A percentile compares a stretch with the other conserved stretches of the same genome.
Evolutionary conservation across 1,140 invertebrate genomes (phyloP).

Genomic region (Antheraea pernyi): DNA sequence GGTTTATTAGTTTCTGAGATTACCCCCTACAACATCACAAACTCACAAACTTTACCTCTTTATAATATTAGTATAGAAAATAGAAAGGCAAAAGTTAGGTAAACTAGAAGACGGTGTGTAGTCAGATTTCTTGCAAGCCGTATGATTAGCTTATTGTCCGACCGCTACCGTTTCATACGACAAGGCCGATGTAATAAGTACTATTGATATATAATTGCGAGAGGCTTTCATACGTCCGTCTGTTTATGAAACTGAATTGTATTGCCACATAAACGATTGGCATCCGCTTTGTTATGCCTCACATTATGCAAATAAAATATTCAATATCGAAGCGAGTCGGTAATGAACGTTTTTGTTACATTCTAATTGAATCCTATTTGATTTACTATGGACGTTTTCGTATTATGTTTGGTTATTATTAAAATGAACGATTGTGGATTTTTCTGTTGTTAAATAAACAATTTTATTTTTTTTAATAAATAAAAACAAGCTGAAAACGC

Average conservation of each 20-base stretch:
- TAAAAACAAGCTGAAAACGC: no score
- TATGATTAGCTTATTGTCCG: slow-evolving; percentile 67
- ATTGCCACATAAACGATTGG: slow-evolving; percentile 29
- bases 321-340: slow-evolving; percentile 14
- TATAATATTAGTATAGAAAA: not conserved
- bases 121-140: slow-evolving; percentile 39
- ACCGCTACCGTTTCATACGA: slow-evolving; percentile 62
- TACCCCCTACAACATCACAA: no score
- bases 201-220: slow-evolving; percentile 50
- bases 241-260: slow-evolving; percentile 26
- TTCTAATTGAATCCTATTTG: not conserved
- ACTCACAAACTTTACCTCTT: no score
- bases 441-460: no score
- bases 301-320: slow-evolving; percentile 17
- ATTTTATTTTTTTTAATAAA: no score
- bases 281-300: slow-evolving; percentile 10
- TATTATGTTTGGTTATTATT: no score
- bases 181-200: slow-evolving; percentile 53
- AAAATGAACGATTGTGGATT: no score
- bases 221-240: slow-evolving; percentile 16
- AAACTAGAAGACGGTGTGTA: not conserved
- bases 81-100: not conserved
- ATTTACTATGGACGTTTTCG: not conserved
- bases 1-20: no score
- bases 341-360: not conserved